These are phyloP conservation scores for Sakesphorus luctuosus DNA, from an alignment of 2,113 vertebrate species.

Conservation along the genomic window DNA sequence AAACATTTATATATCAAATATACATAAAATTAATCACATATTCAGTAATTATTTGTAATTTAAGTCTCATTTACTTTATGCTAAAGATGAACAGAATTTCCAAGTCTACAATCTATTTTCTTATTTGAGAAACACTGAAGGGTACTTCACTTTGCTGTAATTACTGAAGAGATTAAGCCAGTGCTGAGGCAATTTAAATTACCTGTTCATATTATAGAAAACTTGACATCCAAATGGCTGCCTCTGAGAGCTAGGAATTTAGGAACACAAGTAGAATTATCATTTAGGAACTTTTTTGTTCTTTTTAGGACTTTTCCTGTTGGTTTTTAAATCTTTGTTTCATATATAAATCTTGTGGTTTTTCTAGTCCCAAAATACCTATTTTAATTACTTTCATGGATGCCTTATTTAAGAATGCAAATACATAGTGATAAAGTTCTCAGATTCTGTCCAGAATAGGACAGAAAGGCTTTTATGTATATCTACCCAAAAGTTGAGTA, in stretches of 20 bases:
- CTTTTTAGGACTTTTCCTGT: not conserved
- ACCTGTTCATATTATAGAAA: not conserved
- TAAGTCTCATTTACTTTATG: not conserved
- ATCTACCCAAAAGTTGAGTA: not conserved
- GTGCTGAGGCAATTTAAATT: not conserved
- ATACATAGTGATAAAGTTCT: not conserved
- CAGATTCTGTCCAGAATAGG: not conserved
- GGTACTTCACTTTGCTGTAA: not conserved
- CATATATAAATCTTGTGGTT: not conserved
- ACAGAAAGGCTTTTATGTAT: not conserved
- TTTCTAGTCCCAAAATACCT: not conserved
- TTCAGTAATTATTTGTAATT: not conserved
- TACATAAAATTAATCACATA: not conserved
- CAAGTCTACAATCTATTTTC: not conserved
- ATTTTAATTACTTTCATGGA: not conserved
- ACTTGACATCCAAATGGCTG: not conserved
- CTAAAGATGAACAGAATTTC: not conserved
- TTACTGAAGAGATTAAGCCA: not conserved
- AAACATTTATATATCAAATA: not conserved
- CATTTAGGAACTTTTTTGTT: not conserved
- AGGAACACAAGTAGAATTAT: not conserved
- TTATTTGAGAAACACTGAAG: slow-evolving; percentile 14
- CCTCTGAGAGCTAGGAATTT: not conserved
- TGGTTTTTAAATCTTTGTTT: not conserved
- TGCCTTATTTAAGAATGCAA: not conserved